Percentiles rank a stretch among this genome's conserved stretches.
Conservation (phyloP, 2,888 invertebrate species). For the Plebejus anna region DNA sequence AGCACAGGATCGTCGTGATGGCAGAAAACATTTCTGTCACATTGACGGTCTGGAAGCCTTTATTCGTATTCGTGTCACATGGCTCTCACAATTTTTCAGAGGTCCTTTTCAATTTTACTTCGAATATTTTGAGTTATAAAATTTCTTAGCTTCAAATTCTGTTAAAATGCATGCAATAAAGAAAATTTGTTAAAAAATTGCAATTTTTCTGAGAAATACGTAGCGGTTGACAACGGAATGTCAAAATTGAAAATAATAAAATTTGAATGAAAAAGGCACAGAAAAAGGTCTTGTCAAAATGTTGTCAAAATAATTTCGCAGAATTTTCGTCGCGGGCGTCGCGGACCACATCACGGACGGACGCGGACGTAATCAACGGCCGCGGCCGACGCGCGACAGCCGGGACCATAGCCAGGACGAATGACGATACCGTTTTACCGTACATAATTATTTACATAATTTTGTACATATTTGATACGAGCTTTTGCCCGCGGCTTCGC, state of each 20-base stretch:
- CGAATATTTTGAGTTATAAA: not conserved
- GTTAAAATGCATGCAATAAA: slow-evolving; percentile 52
- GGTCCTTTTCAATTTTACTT: slow-evolving; percentile 42
- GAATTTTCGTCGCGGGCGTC: slow-evolving; percentile 52
- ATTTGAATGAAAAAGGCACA: slow-evolving; percentile 54
- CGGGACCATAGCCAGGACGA: too few relatives aligned
- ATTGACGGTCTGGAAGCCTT: slow-evolving; percentile 78
- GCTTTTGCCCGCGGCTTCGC: too few relatives aligned
- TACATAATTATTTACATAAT: too few relatives aligned
- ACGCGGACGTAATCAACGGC: too few relatives aligned
- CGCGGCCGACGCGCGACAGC: too few relatives aligned
- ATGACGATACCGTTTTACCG: too few relatives aligned
- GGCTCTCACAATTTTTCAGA: slow-evolving; percentile 71
- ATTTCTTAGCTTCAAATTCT: slow-evolving; percentile 43
- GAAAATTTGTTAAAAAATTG: slow-evolving; percentile 57
- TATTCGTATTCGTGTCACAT: slow-evolving; percentile 80
- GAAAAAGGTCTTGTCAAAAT: slow-evolving; percentile 51
- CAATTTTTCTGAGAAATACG: slow-evolving; percentile 73
- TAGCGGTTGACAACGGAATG: slow-evolving; percentile 79
- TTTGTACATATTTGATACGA: too few relatives aligned
- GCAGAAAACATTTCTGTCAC: slow-evolving; percentile 80
- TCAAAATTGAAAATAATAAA: slow-evolving; percentile 81
- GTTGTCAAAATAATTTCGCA: slow-evolving; percentile 73
- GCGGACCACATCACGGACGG: too few relatives aligned
- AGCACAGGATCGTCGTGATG: slow-evolving; percentile 71